These are phyloP conservation scores for Temnothorax unifasciatus DNA, from an alignment of 2,888 invertebrate species.

Conservation along the genomic window DNA sequence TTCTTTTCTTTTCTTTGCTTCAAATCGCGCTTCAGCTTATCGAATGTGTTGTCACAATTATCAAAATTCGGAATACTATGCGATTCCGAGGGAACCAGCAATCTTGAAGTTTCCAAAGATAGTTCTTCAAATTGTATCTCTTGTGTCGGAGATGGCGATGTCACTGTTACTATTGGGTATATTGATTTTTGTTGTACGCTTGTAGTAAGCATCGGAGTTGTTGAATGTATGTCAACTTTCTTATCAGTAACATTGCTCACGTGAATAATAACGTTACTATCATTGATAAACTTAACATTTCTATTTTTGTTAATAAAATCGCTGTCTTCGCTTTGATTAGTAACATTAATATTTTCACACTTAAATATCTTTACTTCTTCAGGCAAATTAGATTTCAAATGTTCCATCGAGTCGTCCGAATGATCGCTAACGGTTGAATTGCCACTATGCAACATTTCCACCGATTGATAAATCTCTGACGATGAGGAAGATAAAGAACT, in stretches of 20 bases:
- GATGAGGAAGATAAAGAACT: constrained; percentile 71
- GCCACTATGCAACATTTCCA: constrained; percentile 67
- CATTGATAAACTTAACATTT: background rate
- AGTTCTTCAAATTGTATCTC: constrained; percentile 70
- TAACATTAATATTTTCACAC: constrained; percentile 10
- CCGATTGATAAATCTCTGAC: constrained; percentile 71
- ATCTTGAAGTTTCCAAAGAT: constrained; percentile 67
- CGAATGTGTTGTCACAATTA: constrained; percentile 73
- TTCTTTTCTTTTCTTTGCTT: constrained; percentile 81
- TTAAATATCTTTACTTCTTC: background rate
- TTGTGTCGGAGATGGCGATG: constrained; percentile 80
- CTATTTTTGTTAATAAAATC: constrained; percentile 13
- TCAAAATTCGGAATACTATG: constrained; percentile 6
- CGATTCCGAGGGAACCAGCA: constrained; percentile 71
- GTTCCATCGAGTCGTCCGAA: background rate
- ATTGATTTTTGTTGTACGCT: background rate
- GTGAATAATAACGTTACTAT: background rate
- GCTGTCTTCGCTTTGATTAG: background rate
- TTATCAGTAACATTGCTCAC: background rate
- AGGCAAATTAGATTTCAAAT: background rate
- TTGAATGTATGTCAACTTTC: background rate
- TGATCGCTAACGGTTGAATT: constrained; percentile 37
- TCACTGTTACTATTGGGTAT: constrained; percentile 75
- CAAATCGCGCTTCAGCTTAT: constrained; percentile 80
- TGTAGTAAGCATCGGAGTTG: background rate